phyloP scores from a whole-genome alignment of 2,113 vertebrate species.

The Ailurus styani region DNA sequence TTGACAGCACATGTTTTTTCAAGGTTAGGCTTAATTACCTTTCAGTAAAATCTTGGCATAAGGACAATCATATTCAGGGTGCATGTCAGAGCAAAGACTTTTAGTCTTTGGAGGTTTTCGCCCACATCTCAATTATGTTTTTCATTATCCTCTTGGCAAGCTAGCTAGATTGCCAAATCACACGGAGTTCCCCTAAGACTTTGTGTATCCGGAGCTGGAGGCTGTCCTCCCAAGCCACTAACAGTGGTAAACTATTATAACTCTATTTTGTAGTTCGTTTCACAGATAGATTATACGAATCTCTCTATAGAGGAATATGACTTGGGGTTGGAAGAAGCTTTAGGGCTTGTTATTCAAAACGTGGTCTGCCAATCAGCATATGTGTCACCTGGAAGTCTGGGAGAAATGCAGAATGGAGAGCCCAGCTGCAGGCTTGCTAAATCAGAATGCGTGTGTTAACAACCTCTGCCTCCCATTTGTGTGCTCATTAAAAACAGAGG shows the following conservation, averaged over 20 bases:
- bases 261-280: not conserved
- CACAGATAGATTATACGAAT: not conserved
- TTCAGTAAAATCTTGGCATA: slow-evolving; percentile 49
- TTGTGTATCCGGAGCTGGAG: not conserved
- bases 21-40: slow-evolving; percentile 51
- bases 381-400: not conserved
- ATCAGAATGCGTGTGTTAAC: not conserved
- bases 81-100: slow-evolving; percentile 38
- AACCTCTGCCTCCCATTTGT: rapidly evolving
- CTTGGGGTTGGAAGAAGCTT: not conserved
- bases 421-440: not conserved
- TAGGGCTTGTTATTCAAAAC: not conserved
- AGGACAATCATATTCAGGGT: not conserved
- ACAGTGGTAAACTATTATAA: not conserved
- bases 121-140: slow-evolving; percentile 44
- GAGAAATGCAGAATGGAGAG: not conserved
- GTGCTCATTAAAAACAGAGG: not conserved
- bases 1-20: slow-evolving; percentile 44
- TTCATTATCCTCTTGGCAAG: slow-evolving; percentile 40
- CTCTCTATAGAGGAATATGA: not conserved
- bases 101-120: slow-evolving; percentile 23
- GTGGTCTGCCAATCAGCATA: not conserved
- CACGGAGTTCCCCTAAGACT: not conserved
- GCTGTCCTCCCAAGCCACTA: not conserved
- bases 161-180: slow-evolving; percentile 30